These are phyloP conservation scores for Diabrotica balteata DNA, from an alignment of 2,888 invertebrate species.

Conservation along the genomic window DNA sequence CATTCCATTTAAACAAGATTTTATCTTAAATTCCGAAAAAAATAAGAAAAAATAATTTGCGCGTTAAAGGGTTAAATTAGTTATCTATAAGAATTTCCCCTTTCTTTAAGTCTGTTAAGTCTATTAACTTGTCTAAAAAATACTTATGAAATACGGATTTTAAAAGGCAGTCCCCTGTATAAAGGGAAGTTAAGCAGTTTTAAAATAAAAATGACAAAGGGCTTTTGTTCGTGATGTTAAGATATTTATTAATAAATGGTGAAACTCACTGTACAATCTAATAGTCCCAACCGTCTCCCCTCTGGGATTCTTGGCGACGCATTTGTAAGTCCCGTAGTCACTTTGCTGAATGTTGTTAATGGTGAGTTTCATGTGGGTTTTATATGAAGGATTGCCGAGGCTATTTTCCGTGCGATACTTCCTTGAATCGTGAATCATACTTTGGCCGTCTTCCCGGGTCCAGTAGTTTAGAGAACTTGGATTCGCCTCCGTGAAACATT, in stretches of 20 bases:
- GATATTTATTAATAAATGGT: slow-evolving; percentile 23
- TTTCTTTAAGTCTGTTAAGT: too few species aligned
- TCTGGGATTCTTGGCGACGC: slow-evolving; percentile 88
- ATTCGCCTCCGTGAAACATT: slow-evolving; percentile 90
- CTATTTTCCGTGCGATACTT: slow-evolving; percentile 83
- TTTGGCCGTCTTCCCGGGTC: slow-evolving; percentile 83
- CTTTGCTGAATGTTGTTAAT: slow-evolving; percentile 78
- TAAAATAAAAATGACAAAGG: neutral
- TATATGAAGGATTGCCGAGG: slow-evolving; percentile 75
- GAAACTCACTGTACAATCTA: slow-evolving; percentile 83
- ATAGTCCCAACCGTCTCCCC: slow-evolving; percentile 91
- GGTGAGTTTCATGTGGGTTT: slow-evolving; percentile 86
- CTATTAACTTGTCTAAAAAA: too few species aligned
- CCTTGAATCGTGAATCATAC: slow-evolving; percentile 83
- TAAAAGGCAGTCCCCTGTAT: too few species aligned
- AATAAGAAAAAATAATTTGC: too few species aligned
- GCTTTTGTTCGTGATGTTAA: neutral
- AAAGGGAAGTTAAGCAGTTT: too few species aligned
- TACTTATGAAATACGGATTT: too few species aligned
- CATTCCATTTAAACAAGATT: too few species aligned
- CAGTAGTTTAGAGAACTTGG: slow-evolving; percentile 91
- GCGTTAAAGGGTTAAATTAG: too few species aligned
- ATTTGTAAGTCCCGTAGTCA: slow-evolving; percentile 89
- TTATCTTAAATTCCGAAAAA: too few species aligned
- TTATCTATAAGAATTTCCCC: too few species aligned